Evolutionary conservation across 1,140 invertebrate species (phyloP), one percentile per base, ranked within the genome.

Genomic region (Bombus sibiricus): DNA sequence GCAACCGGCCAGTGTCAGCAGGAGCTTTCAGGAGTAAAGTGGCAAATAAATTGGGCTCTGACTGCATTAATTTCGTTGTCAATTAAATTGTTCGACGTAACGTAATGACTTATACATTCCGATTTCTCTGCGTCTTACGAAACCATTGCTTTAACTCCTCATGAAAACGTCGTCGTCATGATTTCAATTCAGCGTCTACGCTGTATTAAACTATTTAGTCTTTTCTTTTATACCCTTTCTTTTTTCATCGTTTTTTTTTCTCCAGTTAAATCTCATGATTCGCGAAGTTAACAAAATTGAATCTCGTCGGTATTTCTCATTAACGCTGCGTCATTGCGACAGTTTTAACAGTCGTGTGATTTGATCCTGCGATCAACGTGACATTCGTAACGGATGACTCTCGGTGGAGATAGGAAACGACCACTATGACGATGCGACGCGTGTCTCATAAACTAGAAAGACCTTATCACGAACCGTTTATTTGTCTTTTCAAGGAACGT

Each of bases 11-110:
- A 73, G 59, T 78, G 88, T 91, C 86, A 88, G 90, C 90, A 64
- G 82, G 81, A 71, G 86, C 87, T 91, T 88, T 81, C 86, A 77
- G 37, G 73, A 88, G 72, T 87, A 89, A 62, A 91, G 86, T 86
- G 90, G 88, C 84, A 83, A 91, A 91, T 91, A 91, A 91, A 91
- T 91, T 91, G 90, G 47, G 83, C 88, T 68, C 90, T 81, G 90
- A 89, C 88, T 88, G 90, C 90, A 91, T 91, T 91, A 91, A 91
- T 91, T 91, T 85, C 85, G 79, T 88, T 87, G 90, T 89, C 90
- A 91, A 91, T 91, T 91, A 91, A 59, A 89, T 89, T 72, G 85
- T 89, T 88, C 83, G 81, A 84, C 76, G 79, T 72, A 39, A 47
- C 32, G 53, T 75, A 91, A 91, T 86, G 66, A 89, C 73, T 88